These are phyloP conservation scores for Trichonephila clavipes DNA, from an alignment of 1,140 invertebrate genomes.

Conservation along the genomic window DNA sequence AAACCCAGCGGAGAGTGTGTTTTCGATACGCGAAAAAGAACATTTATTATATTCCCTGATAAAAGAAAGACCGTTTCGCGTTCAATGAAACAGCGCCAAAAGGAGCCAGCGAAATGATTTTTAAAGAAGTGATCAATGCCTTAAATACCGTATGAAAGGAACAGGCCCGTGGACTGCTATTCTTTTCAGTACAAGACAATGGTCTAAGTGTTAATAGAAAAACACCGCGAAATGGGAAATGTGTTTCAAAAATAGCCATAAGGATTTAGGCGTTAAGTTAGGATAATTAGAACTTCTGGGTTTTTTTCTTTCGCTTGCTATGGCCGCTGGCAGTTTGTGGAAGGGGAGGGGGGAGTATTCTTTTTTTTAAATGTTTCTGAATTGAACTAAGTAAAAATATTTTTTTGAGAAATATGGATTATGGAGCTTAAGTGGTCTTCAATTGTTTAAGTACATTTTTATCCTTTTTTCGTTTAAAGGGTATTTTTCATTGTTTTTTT, in stretches of 20 bases:
- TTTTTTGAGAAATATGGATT: neutral
- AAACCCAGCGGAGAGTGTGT: slow-evolving; percentile 28
- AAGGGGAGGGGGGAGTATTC: neutral
- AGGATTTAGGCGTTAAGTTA: slow-evolving; percentile 2
- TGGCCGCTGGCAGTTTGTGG: neutral
- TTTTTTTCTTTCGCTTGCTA: neutral
- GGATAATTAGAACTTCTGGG: slow-evolving; percentile 21
- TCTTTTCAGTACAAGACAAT: slow-evolving; percentile 27
- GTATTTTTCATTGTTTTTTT: neutral
- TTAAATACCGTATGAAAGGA: slow-evolving; percentile 25
- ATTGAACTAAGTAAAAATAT: neutral
- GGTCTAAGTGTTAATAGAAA: slow-evolving; percentile 42
- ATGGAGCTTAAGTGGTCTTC: neutral
- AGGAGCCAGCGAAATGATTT: slow-evolving; percentile 50
- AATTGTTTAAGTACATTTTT: neutral
- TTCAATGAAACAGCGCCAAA: neutral
- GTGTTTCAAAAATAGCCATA: slow-evolving; percentile 49
- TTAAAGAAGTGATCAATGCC: slow-evolving; percentile 37
- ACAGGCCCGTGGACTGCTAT: neutral
- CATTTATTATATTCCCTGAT: slow-evolving; percentile 31
- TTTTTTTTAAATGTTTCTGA: neutral
- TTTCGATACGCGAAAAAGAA: slow-evolving; percentile 39
- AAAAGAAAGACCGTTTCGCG: slow-evolving; percentile 13
- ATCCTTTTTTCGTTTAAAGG: neutral
- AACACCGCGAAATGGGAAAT: slow-evolving; percentile 1